Conservation (phyloP, 2,797 vertebrate species). For the Mormyrus proboscirostris region DNA sequence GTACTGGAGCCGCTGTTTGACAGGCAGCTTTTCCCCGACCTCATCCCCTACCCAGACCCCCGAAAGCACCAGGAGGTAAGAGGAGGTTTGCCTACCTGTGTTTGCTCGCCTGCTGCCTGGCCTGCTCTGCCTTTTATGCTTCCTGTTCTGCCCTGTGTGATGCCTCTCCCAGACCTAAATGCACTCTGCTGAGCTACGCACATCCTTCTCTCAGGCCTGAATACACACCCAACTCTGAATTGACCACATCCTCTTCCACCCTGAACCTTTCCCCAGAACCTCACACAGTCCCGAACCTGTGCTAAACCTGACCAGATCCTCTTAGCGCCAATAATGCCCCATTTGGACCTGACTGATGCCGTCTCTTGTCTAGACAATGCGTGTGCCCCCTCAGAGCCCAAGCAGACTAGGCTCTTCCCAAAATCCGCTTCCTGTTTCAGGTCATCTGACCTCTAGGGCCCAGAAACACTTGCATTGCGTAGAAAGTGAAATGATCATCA, state of each 20-base stretch:
- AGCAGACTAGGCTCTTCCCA: neutral
- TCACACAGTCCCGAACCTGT: neutral
- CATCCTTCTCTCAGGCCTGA: neutral
- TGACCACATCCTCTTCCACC: neutral
- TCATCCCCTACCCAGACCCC: constrained; percentile 80
- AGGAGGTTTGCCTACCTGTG: constrained; percentile 18
- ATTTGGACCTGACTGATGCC: neutral
- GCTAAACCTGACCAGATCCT: neutral
- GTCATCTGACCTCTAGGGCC: neutral
- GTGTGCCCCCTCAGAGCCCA: neutral
- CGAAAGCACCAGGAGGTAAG: constrained; percentile 87
- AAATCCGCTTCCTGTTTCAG: neutral
- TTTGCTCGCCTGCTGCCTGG: neutral
- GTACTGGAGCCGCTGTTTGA: constrained; percentile 94
- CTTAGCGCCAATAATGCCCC: neutral
- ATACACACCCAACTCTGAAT: neutral
- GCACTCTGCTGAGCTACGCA: neutral
- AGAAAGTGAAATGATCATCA: neutral
- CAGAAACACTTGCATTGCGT: neutral
- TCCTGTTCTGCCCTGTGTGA: neutral
- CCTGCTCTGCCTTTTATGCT: neutral
- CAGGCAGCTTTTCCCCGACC: constrained; percentile 84
- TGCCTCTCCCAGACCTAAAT: neutral
- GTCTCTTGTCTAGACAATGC: neutral
- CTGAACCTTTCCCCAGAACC: neutral